Evolutionary conservation across 2,797 vertebrate species (phyloP).

Genomic region (Cottoperca gobio): DNA sequence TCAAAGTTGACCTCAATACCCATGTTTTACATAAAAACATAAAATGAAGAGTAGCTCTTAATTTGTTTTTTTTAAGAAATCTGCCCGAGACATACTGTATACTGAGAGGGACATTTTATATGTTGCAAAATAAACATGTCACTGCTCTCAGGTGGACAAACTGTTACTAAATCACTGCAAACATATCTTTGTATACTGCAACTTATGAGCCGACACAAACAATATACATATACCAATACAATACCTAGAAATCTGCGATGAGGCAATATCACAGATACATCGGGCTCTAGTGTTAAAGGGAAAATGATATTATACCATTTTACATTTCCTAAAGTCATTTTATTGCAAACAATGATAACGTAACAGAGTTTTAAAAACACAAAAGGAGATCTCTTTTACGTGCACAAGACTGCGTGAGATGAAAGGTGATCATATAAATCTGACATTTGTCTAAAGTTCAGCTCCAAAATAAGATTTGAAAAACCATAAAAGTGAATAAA

Average conservation of each 20-base stretch:
- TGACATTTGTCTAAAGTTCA: not conserved
- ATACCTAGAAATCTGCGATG: not conserved
- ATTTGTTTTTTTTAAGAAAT: not conserved
- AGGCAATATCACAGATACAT: not conserved
- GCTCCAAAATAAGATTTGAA: not conserved
- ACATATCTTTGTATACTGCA: not conserved
- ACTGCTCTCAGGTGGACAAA: constrained; percentile 6
- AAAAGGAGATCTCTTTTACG: not conserved
- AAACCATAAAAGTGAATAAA: not conserved
- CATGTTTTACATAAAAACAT: not conserved
- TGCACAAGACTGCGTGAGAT: not conserved
- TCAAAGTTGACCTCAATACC: not conserved
- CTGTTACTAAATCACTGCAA: not conserved
- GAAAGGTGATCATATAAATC: not conserved
- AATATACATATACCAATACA: not conserved
- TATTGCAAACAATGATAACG: not conserved
- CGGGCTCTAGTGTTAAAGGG: not conserved
- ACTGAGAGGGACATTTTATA: not conserved
- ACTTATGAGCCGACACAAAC: not conserved
- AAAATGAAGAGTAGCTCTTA: not conserved
- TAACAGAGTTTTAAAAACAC: not conserved
- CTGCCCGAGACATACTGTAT: not conserved
- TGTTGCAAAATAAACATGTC: not conserved
- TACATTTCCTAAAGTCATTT: not conserved
- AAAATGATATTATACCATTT: not conserved